Percentiles rank a stretch among this genome's conserved stretches.
Conservation (phyloP, 1,140 invertebrate species). For the Microplitis demolitor region DNA sequence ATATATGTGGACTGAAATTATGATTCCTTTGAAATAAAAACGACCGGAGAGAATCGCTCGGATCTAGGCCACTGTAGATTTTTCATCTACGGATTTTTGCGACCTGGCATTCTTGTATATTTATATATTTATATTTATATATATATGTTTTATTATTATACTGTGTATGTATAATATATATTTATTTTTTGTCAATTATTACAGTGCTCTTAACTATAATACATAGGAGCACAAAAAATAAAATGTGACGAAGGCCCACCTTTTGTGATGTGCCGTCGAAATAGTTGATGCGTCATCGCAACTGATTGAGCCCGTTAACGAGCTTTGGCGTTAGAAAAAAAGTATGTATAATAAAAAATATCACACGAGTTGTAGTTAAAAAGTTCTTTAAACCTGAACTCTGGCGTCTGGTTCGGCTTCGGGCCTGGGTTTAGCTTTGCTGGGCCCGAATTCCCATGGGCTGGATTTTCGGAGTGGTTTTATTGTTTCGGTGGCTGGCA, state of each 20-base stretch:
- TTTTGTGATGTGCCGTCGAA: neutral
- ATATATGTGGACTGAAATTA: conserved; percentile 24
- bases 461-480: too few species aligned
- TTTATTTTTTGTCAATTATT: too few species aligned
- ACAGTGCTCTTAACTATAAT: too few species aligned
- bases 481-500: too few species aligned
- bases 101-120: neutral
- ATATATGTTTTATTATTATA: too few species aligned
- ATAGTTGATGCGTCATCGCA: neutral
- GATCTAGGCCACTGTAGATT: neutral
- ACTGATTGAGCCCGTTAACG: neutral
- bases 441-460: too few species aligned
- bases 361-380: neutral
- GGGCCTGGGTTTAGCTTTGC: too few species aligned
- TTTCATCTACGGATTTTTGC: neutral
- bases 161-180: too few species aligned
- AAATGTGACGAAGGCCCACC: neutral
- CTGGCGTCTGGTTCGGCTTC: too few species aligned
- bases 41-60: conserved; percentile 11
- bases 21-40: conserved; percentile 27
- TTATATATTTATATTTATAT: too few species aligned
- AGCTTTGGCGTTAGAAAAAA: neutral
- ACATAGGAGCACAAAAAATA: too few species aligned
- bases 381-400: neutral
- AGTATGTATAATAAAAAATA: neutral